Evolutionary conservation across 2,888 invertebrate genomes (phyloP), one percentile per base, ranked within the genome.

Genomic region (Kryphioiulus occultus): DNA sequence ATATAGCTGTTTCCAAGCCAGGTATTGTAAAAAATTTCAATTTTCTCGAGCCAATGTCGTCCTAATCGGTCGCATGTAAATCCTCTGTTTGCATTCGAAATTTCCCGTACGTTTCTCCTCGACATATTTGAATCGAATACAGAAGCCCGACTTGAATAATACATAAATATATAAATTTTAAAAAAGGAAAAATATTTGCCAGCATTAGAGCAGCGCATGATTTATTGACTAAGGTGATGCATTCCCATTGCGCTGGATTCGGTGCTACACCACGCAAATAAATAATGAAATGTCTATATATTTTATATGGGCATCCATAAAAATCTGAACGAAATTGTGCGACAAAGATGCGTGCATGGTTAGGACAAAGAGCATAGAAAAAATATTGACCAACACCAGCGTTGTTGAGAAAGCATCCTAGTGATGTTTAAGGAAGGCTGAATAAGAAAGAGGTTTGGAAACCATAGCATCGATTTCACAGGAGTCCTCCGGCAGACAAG

Each of bases 241-340:
- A 32, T 78, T 78, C 78, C 78, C 78, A 30, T 32, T 78, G 78
- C 59, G 59, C 22, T 5, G 59, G 26, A 68, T 68, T 68, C 59
- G 5, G 19, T 78, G 78, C 30, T 78, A 1, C 15, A 78, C 78
- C 78, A 30, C 78, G 30, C 78, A 78, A 78, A 78, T 78, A 78
- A 78, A 78, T 78, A 78, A 78, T 78, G 78, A 78, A 78, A 78
- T 78, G 78, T 78, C 78, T 78, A 78, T 78, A 78, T 30, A 78
- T 78, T 78, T 78, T 30, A 30, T 30, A 78, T 17, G 78, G 78
- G 78, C 26, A 78, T 78, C 26, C 78, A 78, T 78, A 78, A 12
- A 78, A 78, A 78, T 78, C 78, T 78, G 30, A 78, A 78, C 78
- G 78, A 78, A 78, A 78, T 78, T 78, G 78, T 9, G 30, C 78